Conservation (phyloP, 2,888 invertebrate genomes). For the Tillus elongatus region DNA sequence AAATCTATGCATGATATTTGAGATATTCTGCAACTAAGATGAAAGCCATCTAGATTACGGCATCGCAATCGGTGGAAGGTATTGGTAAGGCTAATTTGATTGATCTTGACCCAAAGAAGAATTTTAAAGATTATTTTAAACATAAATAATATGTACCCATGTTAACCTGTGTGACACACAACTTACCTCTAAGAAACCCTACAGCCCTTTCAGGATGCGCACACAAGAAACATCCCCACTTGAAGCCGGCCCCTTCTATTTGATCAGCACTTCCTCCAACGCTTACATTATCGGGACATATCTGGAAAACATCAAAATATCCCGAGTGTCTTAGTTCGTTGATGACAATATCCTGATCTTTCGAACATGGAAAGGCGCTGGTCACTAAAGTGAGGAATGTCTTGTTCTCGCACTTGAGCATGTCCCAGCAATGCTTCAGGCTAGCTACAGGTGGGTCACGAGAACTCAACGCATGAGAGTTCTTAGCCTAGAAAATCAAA, state of each 20-base stretch:
- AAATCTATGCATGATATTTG: too few species aligned
- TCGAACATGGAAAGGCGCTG: slow-evolving; percentile 83
- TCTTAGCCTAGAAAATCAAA: slow-evolving; percentile 47
- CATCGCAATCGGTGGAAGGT: too few species aligned
- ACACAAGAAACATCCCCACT: slow-evolving; percentile 91
- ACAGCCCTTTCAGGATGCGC: slow-evolving; percentile 85
- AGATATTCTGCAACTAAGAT: too few species aligned
- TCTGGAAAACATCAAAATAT: slow-evolving; percentile 89
- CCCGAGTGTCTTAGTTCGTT: slow-evolving; percentile 79
- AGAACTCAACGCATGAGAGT: slow-evolving; percentile 62
- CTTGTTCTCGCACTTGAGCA: slow-evolving; percentile 82
- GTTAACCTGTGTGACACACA: too few species aligned
- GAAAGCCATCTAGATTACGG: too few species aligned
- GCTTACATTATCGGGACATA: slow-evolving; percentile 49
- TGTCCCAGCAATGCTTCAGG: slow-evolving; percentile 89
- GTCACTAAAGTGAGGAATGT: slow-evolving; percentile 86
- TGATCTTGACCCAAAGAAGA: too few species aligned
- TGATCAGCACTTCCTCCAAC: slow-evolving; percentile 40
- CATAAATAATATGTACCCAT: too few species aligned
- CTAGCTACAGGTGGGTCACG: slow-evolving; percentile 73
- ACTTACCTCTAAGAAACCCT: slow-evolving; percentile 60
- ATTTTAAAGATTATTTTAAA: too few species aligned
- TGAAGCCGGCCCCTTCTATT: slow-evolving; percentile 47
- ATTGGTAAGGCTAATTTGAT: too few species aligned
- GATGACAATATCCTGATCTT: slow-evolving; percentile 80